A percentile compares a stretch with the other conserved stretches of the same genome.
Evolutionary conservation across 2,888 invertebrate genomes (phyloP).

Genomic region (Drosophila falleni): DNA sequence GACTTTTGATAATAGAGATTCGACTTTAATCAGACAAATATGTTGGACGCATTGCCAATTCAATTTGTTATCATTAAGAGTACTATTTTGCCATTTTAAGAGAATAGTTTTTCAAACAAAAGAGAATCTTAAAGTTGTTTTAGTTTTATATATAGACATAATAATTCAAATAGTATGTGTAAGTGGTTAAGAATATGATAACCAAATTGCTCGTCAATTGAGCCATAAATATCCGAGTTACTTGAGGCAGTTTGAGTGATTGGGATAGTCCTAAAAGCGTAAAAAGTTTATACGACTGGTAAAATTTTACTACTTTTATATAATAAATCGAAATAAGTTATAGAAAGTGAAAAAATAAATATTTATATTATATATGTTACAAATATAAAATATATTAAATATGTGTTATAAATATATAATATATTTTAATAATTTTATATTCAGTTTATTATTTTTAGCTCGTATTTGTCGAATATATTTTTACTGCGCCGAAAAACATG

Average conservation of each 20-base stretch:
- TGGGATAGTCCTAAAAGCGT: not conserved
- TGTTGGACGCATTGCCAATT: slow-evolving; percentile 8
- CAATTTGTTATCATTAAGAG: slow-evolving; percentile 1
- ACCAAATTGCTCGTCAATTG: slow-evolving; percentile 4
- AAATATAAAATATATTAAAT: too few species aligned
- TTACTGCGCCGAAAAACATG: slow-evolving; percentile 8
- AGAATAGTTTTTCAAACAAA: slow-evolving; percentile 7
- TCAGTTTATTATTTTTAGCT: slow-evolving; percentile 47
- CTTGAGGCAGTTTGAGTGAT: slow-evolving; percentile 3
- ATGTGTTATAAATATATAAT: too few species aligned
- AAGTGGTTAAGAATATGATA: not conserved
- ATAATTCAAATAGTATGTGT: not conserved
- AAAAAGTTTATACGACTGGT: not conserved
- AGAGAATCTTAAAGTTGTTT: slow-evolving; percentile 12
- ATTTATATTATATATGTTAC: too few species aligned
- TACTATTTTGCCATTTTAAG: not conserved
- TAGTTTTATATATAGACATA: not conserved
- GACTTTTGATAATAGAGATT: slow-evolving; percentile 25
- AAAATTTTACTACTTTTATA: too few species aligned
- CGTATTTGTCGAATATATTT: slow-evolving; percentile 17
- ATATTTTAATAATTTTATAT: too few species aligned
- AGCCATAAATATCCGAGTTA: slow-evolving; percentile 21
- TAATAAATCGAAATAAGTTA: not conserved
- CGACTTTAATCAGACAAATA: slow-evolving; percentile 5
- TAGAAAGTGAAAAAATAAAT: not conserved